A percentile compares a stretch with the other conserved stretches of the same genome.
Conservation (phyloP, 1,140 invertebrate genomes). For the Drosophila fuyamai region DNA sequence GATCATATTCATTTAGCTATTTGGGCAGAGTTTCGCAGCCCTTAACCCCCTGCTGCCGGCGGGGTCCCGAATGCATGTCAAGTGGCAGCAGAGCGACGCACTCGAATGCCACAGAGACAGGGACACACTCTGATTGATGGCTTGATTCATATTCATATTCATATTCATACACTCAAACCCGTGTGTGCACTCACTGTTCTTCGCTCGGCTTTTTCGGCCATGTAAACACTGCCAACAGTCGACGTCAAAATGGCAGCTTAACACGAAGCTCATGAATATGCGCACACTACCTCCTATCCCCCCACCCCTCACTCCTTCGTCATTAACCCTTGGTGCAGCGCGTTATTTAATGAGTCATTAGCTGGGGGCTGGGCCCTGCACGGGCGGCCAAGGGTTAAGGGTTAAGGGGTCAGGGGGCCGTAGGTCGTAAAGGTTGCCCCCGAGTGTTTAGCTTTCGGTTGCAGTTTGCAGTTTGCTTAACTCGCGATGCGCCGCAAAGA, state of each 20-base stretch:
- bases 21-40: background rate
- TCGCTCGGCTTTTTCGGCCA: slow-evolving; percentile 31
- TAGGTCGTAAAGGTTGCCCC: slow-evolving; percentile 46
- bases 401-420: background rate
- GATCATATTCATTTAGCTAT: slow-evolving; percentile 35
- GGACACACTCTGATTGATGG: slow-evolving; percentile 64
- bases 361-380: slow-evolving; percentile 5
- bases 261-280: slow-evolving; percentile 83
- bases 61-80: slow-evolving; percentile 57
- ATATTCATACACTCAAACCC: slow-evolving; percentile 47
- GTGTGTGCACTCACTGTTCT: slow-evolving; percentile 49
- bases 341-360: slow-evolving; percentile 81
- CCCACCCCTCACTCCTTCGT: background rate
- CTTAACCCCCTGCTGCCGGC: slow-evolving; percentile 6
- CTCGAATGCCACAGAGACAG: slow-evolving; percentile 47
- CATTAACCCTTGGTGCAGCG: slow-evolving; percentile 52
- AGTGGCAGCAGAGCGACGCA: slow-evolving; percentile 38
- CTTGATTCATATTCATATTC: slow-evolving; percentile 63
- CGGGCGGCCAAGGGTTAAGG: background rate
- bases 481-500: slow-evolving; percentile 15
- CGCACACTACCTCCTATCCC: slow-evolving; percentile 30
- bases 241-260: slow-evolving; percentile 82
- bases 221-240: slow-evolving; percentile 62
- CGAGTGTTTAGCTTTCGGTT: slow-evolving; percentile 52
- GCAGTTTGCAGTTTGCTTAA: slow-evolving; percentile 33